Evolutionary conservation across 2,113 vertebrate genomes (phyloP).

Genomic region (Salvelinus sp.): DNA sequence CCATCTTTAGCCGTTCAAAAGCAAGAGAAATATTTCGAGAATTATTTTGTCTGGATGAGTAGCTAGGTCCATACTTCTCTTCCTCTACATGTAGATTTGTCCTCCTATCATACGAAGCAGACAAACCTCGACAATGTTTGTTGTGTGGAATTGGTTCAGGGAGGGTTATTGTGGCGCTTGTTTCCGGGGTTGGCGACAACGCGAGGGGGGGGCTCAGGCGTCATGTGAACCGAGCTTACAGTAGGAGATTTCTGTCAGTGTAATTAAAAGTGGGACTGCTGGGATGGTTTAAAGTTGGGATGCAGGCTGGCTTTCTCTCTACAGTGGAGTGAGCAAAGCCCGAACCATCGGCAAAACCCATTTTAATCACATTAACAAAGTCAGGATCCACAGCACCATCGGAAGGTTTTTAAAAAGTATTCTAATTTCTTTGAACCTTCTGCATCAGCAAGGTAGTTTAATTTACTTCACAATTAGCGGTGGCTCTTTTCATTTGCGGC

Average conservation of each 20-base stretch:
- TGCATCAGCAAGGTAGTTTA: slow-evolving; percentile 72
- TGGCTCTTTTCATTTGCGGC: slow-evolving; percentile 70
- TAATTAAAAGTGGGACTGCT: slow-evolving; percentile 65
- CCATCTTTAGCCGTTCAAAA: background rate
- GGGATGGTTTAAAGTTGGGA: slow-evolving; percentile 52
- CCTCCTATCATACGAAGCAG: slow-evolving; percentile 47
- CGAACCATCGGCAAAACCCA: slow-evolving; percentile 50
- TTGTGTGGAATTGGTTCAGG: slow-evolving; percentile 13
- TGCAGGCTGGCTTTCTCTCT: slow-evolving; percentile 27
- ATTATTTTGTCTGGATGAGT: slow-evolving; percentile 25
- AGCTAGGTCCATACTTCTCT: slow-evolving; percentile 38
- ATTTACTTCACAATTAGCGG: slow-evolving; percentile 75
- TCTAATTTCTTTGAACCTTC: slow-evolving; percentile 67
- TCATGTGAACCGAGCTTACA: slow-evolving; percentile 29
- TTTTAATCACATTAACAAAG: slow-evolving; percentile 71
- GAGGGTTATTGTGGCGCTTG: background rate
- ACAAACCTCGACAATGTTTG: slow-evolving; percentile 35
- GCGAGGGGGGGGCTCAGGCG: background rate
- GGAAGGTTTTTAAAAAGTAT: slow-evolving; percentile 60
- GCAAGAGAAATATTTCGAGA: background rate
- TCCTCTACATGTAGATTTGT: slow-evolving; percentile 51
- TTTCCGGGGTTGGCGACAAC: background rate
- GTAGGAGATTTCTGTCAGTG: slow-evolving; percentile 22
- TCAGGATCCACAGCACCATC: slow-evolving; percentile 48
- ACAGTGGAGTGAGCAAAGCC: slow-evolving; percentile 28